These are phyloP conservation scores for Rhodophaea formosa DNA, from an alignment of 2,888 invertebrate species.

Conservation along the genomic window DNA sequence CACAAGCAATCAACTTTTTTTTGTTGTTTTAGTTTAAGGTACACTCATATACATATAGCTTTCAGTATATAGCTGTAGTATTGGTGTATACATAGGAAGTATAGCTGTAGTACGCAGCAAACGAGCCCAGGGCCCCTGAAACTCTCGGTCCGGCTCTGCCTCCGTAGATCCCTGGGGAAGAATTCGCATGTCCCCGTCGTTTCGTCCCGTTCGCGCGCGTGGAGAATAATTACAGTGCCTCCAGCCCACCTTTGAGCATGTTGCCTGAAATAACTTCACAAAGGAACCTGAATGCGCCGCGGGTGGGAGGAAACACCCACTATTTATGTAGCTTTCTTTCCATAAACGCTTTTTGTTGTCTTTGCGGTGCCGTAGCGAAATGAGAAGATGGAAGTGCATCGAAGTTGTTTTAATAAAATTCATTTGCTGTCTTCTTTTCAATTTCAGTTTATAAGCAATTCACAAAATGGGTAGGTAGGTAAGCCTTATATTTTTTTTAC, in stretches of 20 bases:
- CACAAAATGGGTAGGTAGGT: too few relatives aligned
- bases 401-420: background rate
- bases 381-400: conserved; percentile 10
- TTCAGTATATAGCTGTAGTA: too few relatives aligned
- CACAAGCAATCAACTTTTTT: too few relatives aligned
- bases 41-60: too few relatives aligned
- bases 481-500: background rate
- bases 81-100: too few relatives aligned
- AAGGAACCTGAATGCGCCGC: conserved; percentile 57
- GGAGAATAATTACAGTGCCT: conserved; percentile 69
- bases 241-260: conserved; percentile 59
- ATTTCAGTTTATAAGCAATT: background rate
- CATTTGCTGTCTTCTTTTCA: background rate
- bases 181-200: conserved; percentile 43
- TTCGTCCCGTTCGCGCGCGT: conserved; percentile 45
- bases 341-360: conserved; percentile 33
- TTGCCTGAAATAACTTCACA: conserved; percentile 57
- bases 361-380: conserved; percentile 25
- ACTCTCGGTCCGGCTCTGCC: too few relatives aligned
- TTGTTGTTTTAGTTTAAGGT: too few relatives aligned
- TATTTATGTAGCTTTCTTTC: conserved; percentile 46
- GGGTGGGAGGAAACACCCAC: conserved; percentile 57
- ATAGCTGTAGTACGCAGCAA: too few relatives aligned
- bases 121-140: too few relatives aligned
- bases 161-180: conserved; percentile 43